Conservation (phyloP, 2,113 vertebrate species). For the Boleophthalmus pectinirostris region DNA sequence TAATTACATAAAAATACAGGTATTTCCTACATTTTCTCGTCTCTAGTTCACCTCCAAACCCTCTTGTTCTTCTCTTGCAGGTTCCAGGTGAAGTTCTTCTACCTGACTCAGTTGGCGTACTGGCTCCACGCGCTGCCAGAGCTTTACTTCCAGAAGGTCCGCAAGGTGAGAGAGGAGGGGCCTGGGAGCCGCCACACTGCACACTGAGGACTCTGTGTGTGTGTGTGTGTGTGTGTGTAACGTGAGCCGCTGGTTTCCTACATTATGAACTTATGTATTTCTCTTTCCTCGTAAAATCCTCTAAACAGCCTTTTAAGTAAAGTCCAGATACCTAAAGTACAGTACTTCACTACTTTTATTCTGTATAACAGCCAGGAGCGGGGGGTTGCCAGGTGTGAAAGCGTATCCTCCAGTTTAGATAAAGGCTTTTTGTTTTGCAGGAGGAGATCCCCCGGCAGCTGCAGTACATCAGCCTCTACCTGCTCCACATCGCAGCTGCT, state of each 20-base stretch:
- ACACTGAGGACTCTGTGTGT: conserved; percentile 14
- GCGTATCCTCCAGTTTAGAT: not conserved
- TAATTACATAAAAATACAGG: too few species aligned
- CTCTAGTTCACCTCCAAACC: not conserved
- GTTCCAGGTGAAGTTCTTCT: conserved; percentile 99
- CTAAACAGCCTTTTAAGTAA: too few species aligned
- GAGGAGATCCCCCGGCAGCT: conserved; percentile 94
- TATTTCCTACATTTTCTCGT: too few species aligned
- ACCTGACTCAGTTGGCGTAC: conserved; percentile 94
- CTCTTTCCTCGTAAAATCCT: too few species aligned
- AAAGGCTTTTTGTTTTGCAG: conserved; percentile 70
- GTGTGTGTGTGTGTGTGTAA: not conserved
- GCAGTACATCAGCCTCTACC: conserved; percentile 89
- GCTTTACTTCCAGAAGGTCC: conserved; percentile 98
- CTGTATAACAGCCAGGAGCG: too few species aligned
- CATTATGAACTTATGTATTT: too few species aligned
- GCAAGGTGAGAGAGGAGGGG: conserved; percentile 85
- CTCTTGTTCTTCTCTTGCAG: conserved; percentile 56
- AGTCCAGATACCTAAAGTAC: too few species aligned
- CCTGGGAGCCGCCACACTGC: conserved; percentile 36
- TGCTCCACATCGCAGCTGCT: conserved; percentile 88
- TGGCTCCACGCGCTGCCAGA: conserved; percentile 96
- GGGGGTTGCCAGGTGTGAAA: too few species aligned
- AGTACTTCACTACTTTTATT: too few species aligned
- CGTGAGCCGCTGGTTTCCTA: too few species aligned